Evolutionary conservation across 2,888 invertebrate species (phyloP), one percentile per base, ranked within the genome.

Genomic region (Cyaniris semiargus): DNA sequence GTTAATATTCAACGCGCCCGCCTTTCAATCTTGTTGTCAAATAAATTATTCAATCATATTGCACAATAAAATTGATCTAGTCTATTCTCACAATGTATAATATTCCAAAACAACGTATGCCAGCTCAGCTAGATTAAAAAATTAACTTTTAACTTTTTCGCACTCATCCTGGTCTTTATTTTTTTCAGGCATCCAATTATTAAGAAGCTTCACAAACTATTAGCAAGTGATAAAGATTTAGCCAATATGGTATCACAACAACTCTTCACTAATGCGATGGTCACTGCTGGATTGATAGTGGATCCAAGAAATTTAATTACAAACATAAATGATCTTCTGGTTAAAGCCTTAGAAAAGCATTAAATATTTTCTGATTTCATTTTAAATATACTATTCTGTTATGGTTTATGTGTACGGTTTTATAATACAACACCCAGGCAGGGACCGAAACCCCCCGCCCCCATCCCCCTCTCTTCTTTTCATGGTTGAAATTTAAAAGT

Each of bases 181-280:
- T 77, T 71, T 89, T 94, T 75, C 89, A 97, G 97, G 84, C 98
- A 98, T 94, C 96, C 97, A 3, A 96, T 99, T 76, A 97, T 99
- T 79, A 97, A 97, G 86, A 98, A 99, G 90, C 94, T 99, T 74
- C 95, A 96, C 86, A 95, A 96, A 83, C 90, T 99, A 78, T 96
- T 95, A 78, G 94, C 94, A 27, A 95, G 94, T 34, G 97, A 99
- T 90, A 95, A 96, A 48, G 96, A 97, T 82, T 91, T 99, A 79
- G 98, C 98, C 0, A 95, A 96, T 81, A 95, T 99, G 83, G 94
- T 99, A 10, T 96, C 97, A 0, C 96, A 98, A 86, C 99, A 99
- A 95, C 88, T 99, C 60, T 99, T 98, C 88, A 96, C 96, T 78
- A 98, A 99, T 88, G 97, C 98, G 0, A 98, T 99, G 98, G 97